A percentile compares a stretch with the other conserved stretches of the same genome.
phyloP scores from a whole-genome alignment of 2,888 invertebrate genomes.

The Dynastes hyllus region DNA sequence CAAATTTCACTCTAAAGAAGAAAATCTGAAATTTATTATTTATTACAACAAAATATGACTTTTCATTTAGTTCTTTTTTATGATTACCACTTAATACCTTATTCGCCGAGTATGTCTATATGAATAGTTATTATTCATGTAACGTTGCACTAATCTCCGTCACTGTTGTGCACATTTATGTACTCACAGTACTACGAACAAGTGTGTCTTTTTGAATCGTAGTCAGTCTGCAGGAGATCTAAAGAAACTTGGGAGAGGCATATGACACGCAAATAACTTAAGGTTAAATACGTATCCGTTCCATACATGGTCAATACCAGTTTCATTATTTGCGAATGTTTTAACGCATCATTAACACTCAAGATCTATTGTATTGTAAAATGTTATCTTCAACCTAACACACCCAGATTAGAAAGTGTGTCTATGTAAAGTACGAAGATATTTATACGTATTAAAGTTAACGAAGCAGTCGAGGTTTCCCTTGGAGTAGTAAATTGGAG shows the following conservation, averaged over 20 bases:
- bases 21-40: too few species aligned
- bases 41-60: neutral
- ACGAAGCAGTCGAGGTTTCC: too few species aligned
- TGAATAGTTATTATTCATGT: neutral
- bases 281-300: neutral
- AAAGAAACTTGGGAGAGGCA: constrained; percentile 19
- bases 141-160: neutral
- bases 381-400: neutral
- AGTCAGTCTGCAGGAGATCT: neutral
- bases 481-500: too few species aligned
- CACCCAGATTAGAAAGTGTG: neutral
- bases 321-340: constrained; percentile 16
- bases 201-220: neutral
- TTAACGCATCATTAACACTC: constrained; percentile 3
- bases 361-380: constrained; percentile 2
- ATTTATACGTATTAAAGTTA: neutral
- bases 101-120: neutral
- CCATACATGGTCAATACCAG: constrained; percentile 25
- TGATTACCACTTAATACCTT: too few species aligned
- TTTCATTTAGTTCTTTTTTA: neutral
- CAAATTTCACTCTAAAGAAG: too few species aligned
- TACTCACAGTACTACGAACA: neutral
- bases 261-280: constrained; percentile 20
- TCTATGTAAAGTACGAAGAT: neutral
- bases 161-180: neutral